These are phyloP conservation scores for Calephelis perditalis DNA, from an alignment of 2,888 invertebrate genomes.

Conservation along the genomic window DNA sequence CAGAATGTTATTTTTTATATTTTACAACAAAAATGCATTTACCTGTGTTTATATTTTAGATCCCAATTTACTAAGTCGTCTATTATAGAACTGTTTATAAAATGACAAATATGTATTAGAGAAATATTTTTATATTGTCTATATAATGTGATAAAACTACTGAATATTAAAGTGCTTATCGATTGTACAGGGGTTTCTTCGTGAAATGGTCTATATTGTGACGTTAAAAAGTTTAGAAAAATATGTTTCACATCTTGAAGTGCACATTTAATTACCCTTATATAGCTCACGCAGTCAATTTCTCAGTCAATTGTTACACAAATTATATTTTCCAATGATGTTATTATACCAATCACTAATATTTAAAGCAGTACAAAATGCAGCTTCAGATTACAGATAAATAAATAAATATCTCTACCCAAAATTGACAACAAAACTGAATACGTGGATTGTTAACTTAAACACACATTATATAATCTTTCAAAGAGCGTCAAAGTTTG, in stretches of 20 bases:
- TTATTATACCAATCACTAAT: conserved; percentile 2
- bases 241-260: conserved; percentile 61
- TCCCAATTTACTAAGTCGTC: too few species aligned
- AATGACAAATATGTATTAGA: conserved; percentile 18
- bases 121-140: conserved; percentile 21
- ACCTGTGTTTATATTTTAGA: too few species aligned
- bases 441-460: too few species aligned
- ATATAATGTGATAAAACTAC: conserved; percentile 22
- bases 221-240: conserved; percentile 76
- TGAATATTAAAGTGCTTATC: conserved; percentile 46
- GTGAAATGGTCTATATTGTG: conserved; percentile 47
- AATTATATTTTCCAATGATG: conserved; percentile 11
- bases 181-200: conserved; percentile 58
- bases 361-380: conserved; percentile 23
- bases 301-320: conserved; percentile 55
- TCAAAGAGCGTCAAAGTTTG: too few species aligned
- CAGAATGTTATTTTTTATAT: too few species aligned
- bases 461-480: too few species aligned
- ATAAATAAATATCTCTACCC: too few species aligned
- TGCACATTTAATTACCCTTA: conserved; percentile 60
- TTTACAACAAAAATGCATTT: too few species aligned
- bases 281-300: conserved; percentile 65
- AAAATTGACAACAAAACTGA: too few species aligned
- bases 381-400: too few species aligned
- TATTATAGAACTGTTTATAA: conserved; percentile 22